A percentile compares a stretch with the other conserved stretches of the same genome.
phyloP scores from a whole-genome alignment of 1,140 invertebrate species.

The Plectrocnemia conspersa region DNA sequence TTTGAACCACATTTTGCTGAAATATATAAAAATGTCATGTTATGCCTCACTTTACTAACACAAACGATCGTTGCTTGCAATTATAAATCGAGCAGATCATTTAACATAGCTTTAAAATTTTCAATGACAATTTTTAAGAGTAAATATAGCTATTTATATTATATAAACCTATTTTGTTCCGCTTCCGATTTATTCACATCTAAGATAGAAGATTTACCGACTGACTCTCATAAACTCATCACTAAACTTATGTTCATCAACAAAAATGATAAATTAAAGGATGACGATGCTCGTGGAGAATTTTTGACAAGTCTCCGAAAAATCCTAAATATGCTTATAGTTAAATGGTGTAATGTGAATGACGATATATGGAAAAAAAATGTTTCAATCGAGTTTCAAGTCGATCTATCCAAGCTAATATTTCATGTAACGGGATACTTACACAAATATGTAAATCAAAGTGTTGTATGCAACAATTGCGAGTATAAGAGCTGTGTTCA shows the following conservation, averaged over 20 bases:
- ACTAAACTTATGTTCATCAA: neutral
- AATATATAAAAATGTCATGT: conserved; percentile 21
- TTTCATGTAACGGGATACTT: neutral
- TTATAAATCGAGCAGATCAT: neutral
- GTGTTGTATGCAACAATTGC: conserved; percentile 5
- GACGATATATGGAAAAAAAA: neutral
- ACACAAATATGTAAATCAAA: neutral
- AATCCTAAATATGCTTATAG: neutral
- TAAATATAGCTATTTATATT: too few species aligned
- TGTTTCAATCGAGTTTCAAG: neutral
- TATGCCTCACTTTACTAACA: conserved; percentile 11
- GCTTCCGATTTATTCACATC: neutral
- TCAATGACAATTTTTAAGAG: neutral
- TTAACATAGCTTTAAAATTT: neutral
- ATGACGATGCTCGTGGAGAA: neutral
- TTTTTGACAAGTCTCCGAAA: neutral
- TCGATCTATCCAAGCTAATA: neutral
- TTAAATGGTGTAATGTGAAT: neutral
- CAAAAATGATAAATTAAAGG: neutral
- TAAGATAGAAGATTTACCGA: neutral
- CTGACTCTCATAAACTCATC: neutral
- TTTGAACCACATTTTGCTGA: conserved; percentile 9
- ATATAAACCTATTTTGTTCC: neutral
- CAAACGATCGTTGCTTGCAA: conserved; percentile 20
- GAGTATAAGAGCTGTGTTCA: neutral